Percentiles rank a stretch among this genome's conserved stretches.
These are phyloP conservation scores for Pogonognathellus flavescens DNA, from an alignment of 1,140 invertebrate genomes.

Conservation along the genomic window DNA sequence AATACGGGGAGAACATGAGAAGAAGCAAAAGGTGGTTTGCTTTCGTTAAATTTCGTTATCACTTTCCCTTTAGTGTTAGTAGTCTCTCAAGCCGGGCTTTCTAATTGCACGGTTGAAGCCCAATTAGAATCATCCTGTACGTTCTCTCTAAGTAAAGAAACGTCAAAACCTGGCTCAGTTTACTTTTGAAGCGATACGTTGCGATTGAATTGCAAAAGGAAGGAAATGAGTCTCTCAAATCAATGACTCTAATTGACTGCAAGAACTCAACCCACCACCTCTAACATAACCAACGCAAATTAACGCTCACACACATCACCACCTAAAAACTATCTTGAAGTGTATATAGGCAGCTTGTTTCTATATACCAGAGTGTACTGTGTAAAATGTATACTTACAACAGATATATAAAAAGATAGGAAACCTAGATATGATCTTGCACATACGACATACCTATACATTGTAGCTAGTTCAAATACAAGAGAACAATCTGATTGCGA, in stretches of 20 bases:
- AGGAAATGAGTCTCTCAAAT: conserved; percentile 43
- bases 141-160: not conserved
- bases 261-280: conserved; percentile 13
- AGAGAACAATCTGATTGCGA: too few species aligned
- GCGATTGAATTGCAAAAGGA: conserved; percentile 29
- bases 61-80: conserved; percentile 21
- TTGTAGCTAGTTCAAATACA: too few species aligned
- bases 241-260: conserved; percentile 42
- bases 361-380: too few species aligned
- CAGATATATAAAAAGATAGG: too few species aligned
- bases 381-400: too few species aligned
- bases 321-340: not conserved
- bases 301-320: not conserved
- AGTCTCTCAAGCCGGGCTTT: conserved; percentile 16
- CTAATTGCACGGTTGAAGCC: conserved; percentile 33
- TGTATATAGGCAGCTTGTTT: too few species aligned
- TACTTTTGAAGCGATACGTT: not conserved
- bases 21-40: conserved; percentile 46
- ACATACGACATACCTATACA: too few species aligned
- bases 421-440: too few species aligned
- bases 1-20: conserved; percentile 1
- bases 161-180: conserved; percentile 8
- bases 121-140: conserved; percentile 40
- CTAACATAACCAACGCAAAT: not conserved
- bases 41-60: conserved; percentile 38